These are phyloP conservation scores for Diabrotica undecimpunctata DNA, from an alignment of 1,140 invertebrate genomes.

Conservation along the genomic window DNA sequence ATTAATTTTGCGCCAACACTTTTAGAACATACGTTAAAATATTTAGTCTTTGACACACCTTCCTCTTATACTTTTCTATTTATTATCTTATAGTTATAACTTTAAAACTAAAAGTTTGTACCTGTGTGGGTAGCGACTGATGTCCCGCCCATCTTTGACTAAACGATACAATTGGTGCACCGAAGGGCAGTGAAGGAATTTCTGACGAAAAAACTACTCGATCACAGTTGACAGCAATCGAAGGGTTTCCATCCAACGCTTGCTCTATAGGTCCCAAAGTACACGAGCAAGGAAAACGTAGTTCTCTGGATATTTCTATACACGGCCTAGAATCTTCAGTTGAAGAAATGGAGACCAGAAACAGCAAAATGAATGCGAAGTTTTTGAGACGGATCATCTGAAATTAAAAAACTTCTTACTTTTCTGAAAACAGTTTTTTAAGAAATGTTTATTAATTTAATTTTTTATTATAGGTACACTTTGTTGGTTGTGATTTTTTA, in stretches of 20 bases:
- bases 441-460: no score
- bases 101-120: conserved; percentile 35
- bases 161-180: conserved; percentile 71
- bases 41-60: no score
- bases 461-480: no score
- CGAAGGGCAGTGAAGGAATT: conserved; percentile 66
- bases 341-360: not conserved
- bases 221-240: conserved; percentile 74
- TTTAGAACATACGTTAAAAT: no score
- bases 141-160: conserved; percentile 73
- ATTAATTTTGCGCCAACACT: no score
- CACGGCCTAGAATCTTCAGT: conserved; percentile 50
- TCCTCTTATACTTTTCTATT: no score
- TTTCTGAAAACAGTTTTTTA: no score
- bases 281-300: conserved; percentile 62
- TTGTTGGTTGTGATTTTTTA: no score
- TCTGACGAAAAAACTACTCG: conserved; percentile 74
- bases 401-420: not conserved
- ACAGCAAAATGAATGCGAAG: conserved; percentile 2
- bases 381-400: conserved; percentile 5
- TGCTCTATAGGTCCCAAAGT: conserved; percentile 47
- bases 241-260: conserved; percentile 47
- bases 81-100: no score
- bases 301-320: conserved; percentile 60
- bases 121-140: conserved; percentile 73